Conservation (phyloP, 2,113 vertebrate species). For the Corythornis madagascariensis region DNA sequence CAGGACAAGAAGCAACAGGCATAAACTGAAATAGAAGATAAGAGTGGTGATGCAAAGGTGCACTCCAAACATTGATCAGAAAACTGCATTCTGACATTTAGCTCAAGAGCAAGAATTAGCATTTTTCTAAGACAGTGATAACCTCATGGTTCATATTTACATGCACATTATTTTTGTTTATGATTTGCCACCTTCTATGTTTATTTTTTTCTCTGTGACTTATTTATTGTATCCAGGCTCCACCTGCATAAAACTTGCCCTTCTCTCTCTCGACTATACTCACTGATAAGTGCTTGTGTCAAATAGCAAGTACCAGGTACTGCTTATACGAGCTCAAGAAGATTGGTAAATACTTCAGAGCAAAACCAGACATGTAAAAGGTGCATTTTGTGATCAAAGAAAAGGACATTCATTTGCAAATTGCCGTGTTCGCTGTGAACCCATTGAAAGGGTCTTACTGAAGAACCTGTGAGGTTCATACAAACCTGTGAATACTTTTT, state of each 20-base stretch:
- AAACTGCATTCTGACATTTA: not conserved
- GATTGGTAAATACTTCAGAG: constrained; percentile 72
- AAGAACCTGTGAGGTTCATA: constrained; percentile 16
- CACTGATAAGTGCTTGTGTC: constrained; percentile 7
- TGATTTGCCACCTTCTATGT: not conserved
- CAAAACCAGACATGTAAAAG: constrained; percentile 83
- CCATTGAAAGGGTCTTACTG: constrained; percentile 77
- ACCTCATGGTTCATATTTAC: not conserved
- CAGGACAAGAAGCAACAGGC: not conserved
- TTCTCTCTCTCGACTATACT: not conserved
- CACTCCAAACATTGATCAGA: not conserved
- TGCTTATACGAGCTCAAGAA: constrained; percentile 81
- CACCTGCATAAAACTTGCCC: not conserved
- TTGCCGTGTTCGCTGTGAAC: constrained; percentile 84
- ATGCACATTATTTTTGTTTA: not conserved
- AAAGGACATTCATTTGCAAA: constrained; percentile 86
- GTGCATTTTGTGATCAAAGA: constrained; percentile 71
- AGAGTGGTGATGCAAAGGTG: not conserved
- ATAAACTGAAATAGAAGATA: not conserved
- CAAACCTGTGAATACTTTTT: constrained; percentile 36
- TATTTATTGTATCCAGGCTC: not conserved
- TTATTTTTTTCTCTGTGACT: not conserved
- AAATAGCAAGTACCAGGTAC: constrained; percentile 73
- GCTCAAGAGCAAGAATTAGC: not conserved
- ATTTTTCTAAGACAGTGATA: not conserved